These are phyloP conservation scores for Callyntrura sp. DNA, from an alignment of 2,888 invertebrate genomes.

Conservation along the genomic window DNA sequence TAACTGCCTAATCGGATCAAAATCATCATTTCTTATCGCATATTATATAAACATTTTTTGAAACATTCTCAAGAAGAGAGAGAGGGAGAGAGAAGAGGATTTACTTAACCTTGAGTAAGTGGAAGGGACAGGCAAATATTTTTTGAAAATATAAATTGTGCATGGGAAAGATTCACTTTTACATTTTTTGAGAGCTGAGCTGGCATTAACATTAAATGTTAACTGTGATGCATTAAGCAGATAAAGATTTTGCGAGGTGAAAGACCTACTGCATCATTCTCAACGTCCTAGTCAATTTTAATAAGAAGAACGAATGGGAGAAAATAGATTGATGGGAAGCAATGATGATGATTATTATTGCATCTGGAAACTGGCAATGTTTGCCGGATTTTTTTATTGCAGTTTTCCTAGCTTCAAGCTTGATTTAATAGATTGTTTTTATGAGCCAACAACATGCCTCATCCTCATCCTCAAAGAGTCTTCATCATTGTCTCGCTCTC, in stretches of 20 bases:
- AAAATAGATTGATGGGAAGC: slow-evolving; percentile 2
- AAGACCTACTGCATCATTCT: slow-evolving; percentile 46
- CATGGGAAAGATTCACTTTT: neutral
- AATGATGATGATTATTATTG: slow-evolving; percentile 19
- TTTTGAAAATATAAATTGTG: slow-evolving; percentile 23
- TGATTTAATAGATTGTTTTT: slow-evolving; percentile 10
- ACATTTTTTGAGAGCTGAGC: slow-evolving; percentile 11
- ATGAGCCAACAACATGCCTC: neutral
- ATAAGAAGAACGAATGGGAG: neutral
- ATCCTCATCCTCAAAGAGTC: slow-evolving; percentile 22
- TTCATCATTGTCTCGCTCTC: slow-evolving; percentile 14
- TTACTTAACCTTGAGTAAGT: neutral
- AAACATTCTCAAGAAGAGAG: no score
- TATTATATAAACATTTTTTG: neutral
- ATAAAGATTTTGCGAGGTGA: slow-evolving; percentile 49
- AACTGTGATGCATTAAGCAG: neutral
- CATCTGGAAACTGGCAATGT: slow-evolving; percentile 30
- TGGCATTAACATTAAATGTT: slow-evolving; percentile 33
- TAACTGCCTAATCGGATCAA: slow-evolving; percentile 61
- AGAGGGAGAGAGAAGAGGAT: no score
- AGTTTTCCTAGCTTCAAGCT: slow-evolving; percentile 12
- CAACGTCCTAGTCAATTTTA: neutral
- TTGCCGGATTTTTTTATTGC: slow-evolving; percentile 20
- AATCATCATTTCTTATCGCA: slow-evolving; percentile 36
- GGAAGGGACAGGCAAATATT: neutral